phyloP scores from a whole-genome alignment of 2,888 invertebrate genomes.

The Parthenolecanium corni region DNA sequence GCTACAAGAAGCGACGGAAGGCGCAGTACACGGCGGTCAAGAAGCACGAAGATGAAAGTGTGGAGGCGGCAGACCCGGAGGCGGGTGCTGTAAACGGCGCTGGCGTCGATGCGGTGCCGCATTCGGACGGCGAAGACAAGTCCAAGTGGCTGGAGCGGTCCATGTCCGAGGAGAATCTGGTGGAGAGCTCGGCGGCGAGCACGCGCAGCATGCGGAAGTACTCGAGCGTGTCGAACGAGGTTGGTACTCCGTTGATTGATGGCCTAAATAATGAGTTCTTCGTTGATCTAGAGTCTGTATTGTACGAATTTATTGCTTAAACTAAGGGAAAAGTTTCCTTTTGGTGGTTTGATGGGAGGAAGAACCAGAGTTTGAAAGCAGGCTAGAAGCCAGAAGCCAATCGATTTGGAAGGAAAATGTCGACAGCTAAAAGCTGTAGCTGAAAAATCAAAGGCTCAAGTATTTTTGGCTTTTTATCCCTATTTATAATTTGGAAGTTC shows the following conservation, averaged over 20 bases:
- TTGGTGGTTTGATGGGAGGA: too few relatives aligned
- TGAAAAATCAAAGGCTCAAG: too few relatives aligned
- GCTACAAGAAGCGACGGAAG: conserved; percentile 17
- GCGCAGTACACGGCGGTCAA: not conserved
- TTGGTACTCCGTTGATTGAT: not conserved
- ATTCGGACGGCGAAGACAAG: not conserved
- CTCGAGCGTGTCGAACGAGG: conserved; percentile 11
- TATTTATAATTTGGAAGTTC: too few relatives aligned
- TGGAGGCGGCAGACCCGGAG: not conserved
- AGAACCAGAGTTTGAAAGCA: too few relatives aligned
- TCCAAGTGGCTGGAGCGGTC: conserved; percentile 3
- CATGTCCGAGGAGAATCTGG: conserved; percentile 5
- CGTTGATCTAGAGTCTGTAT: too few relatives aligned
- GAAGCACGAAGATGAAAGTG: conserved; percentile 9
- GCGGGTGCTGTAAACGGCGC: not conserved
- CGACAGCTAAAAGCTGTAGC: too few relatives aligned
- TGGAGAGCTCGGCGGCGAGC: not conserved
- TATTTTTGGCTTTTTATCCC: too few relatives aligned
- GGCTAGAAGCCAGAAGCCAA: too few relatives aligned
- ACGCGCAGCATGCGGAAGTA: not conserved
- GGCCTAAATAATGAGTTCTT: too few relatives aligned
- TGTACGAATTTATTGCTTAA: too few relatives aligned
- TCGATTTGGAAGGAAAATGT: too few relatives aligned
- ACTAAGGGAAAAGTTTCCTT: too few relatives aligned
- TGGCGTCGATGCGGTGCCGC: not conserved